Base-by-base conservation (phyloP, 2,113 vertebrate genomes). In the Rhodinocichla rosea region DNA sequence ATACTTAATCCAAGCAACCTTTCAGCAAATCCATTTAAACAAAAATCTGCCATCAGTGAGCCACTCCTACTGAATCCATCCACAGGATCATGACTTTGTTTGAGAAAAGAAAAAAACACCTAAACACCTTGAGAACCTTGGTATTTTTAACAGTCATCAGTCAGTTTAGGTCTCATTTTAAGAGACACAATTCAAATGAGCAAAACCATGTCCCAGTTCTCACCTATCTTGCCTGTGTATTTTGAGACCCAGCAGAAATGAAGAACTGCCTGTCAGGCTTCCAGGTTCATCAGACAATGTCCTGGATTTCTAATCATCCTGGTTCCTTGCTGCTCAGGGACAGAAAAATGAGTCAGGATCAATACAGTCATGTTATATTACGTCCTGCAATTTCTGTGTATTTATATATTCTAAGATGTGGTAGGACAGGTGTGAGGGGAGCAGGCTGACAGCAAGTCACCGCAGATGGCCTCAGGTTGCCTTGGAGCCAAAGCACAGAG, bases 1-100 rank as follows among this genome's bases (percentile, higher is more conserved):
- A 85, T 57, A 87, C 59, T 85, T 96, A 94, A 92, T 94, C 68
- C 55, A 93, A 86, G 17, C 45, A 94, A 80, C 89, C 67, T 95
- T 94, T 85, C 67, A 85, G 59, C 27, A 96, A 90, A 95, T 80
- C 27, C 55, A 49, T 83, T 86, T 80, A 86, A 90, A 88, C n/a
- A 91, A 69, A 90, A 77, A 35, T 81, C 39, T 88, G 22, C 52
- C 16, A 28, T 50, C 5, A 5, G 0, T 33, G 53, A 91, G 18
- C 27, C 21, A 67, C 55, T 82, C 21, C 33, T 83, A 13, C 33
- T 44, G 14, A 80, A 89, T 35, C 15, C 15, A 73, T 59, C n/a
- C 33, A 44, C 15, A 69, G n/a, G 13, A 88, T 24, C 17, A 55
- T 4, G 11, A 1, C 1, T 64, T 87, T 42, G 5, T 56, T 59